Evolutionary conservation across 2,113 vertebrate species (phyloP), one percentile per base, ranked within the genome.

Genomic region (Xenus cinereus): DNA sequence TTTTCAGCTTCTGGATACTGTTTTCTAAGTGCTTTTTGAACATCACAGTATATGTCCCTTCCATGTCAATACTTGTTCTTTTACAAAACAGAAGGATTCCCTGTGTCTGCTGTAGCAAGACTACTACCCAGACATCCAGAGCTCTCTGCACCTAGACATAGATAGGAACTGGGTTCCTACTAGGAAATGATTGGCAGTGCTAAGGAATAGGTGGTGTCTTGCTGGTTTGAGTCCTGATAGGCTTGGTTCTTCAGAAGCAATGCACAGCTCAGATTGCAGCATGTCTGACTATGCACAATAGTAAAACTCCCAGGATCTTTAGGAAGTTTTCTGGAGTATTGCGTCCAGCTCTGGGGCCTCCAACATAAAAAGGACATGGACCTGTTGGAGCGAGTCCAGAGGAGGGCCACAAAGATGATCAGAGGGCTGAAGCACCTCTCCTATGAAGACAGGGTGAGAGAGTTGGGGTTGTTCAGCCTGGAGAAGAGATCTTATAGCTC

Each of bases 11-110:
- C 74, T 72, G n/a, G 7, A 7, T 85, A 37, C 18, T 67, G 12
- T 41, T 92, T 88, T 88, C 56, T 32, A 68, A 63, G 7, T 75
- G 43, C 43, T 37, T 87, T 96, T 75, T 64, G 32, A 59, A 22
- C 1, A 1, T 75, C 9, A 0, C 0, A 50, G 6, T 67, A 6
- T n/a, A 35, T 4, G 3, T 66, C 26, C 7, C 6, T 59, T 41
- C 28, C 24, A 57, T 72, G 57, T 60, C 39, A 76, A 10, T 81
- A 51, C 21, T 62, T 79, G 15, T 41, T 83, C 37, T 64, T 82
- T 37, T 64, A 53, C 27, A 69, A 57, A 88, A 68, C 19, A 9
- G 13, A 28, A 15, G 12, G 39, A 33, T 48, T 78, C 73, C 21
- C 20, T 41, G 3, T 74, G 17, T 46, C 22, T 78, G 23, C 72